These are phyloP conservation scores for Rhinoraja longicauda DNA, from an alignment of 2,797 vertebrate genomes.

Conservation along the genomic window DNA sequence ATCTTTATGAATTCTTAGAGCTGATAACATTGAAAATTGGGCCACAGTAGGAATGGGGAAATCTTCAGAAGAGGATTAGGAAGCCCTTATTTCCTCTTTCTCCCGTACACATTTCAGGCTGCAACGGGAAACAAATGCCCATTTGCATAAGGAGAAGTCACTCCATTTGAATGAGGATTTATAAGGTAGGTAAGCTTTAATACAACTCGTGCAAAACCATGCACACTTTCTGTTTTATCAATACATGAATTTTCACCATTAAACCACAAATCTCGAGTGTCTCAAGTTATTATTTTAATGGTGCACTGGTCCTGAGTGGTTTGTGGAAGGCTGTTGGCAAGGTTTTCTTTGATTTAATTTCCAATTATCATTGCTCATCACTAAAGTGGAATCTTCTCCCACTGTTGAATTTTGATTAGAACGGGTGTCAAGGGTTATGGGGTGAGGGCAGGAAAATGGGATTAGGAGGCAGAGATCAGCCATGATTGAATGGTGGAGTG, in stretches of 20 bases:
- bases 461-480: too few species aligned
- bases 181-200: background rate
- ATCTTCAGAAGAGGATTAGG: slow-evolving; percentile 15
- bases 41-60: background rate
- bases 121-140: slow-evolving; percentile 27
- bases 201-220: background rate
- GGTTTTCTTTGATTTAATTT: background rate
- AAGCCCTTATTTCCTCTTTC: slow-evolving; percentile 33
- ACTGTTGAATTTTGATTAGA: background rate
- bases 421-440: too few species aligned
- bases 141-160: slow-evolving; percentile 18
- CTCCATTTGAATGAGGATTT: slow-evolving; percentile 33
- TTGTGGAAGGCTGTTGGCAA: background rate
- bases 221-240: background rate
- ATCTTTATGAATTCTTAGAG: background rate
- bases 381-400: background rate
- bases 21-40: background rate
- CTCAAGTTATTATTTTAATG: background rate
- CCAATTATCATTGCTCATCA: too few species aligned
- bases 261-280: background rate
- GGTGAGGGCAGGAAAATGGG: too few species aligned
- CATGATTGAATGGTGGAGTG: too few species aligned
- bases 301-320: background rate
- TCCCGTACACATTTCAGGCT: slow-evolving; percentile 27
- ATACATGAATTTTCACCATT: background rate